Evolutionary conservation across 2,888 invertebrate species (phyloP), one percentile per base, ranked within the genome.

Genomic region (Bugula neritina): DNA sequence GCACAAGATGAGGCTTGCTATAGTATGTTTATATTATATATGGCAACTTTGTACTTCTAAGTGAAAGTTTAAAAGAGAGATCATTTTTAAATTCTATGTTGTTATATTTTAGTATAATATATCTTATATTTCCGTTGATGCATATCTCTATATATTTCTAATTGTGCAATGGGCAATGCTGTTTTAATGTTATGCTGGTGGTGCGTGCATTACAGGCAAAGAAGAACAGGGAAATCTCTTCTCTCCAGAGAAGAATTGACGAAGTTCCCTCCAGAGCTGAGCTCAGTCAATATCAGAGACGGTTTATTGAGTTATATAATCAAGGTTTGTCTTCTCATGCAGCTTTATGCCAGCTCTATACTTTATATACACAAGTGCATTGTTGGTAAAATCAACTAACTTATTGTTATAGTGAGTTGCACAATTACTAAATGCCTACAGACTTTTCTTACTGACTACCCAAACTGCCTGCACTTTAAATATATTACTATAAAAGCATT

Each of bases 241-340:
- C 89, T 17, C 88, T 96, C 76, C 90, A 92, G 73, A 87, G 93
- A 34, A 92, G 92, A 79, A 86, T 97, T 72, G 98, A 98, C 82
- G 93, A 94, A 79, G 90, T 95, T 72, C 98, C 98, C 0, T 92
- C 93, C 43, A 88, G 94, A 73, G 92, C 93, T 0, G 98, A 99
- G 83, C 86, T 98, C 72, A 89, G 92, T 71, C 98, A 99, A 82
- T 98, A 99, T 84, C 96, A 98, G 83, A 89, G 92, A 79, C 87
- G 98, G 78, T 98, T 99, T 84, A 88, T 97, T 79, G 98, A 98
- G 86, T 88, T 98, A 10, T 96, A 96, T 81, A 94, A 94, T 86
- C 95, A 87, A 81, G 82, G 87, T 87, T 75, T 70, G 77, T 74
- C 35, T 13, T 13, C 52, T 52, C 52, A 13, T 5, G 57, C 57